These are phyloP conservation scores for Balaeniceps rex DNA, from an alignment of 2,113 vertebrate species.

Conservation along the genomic window DNA sequence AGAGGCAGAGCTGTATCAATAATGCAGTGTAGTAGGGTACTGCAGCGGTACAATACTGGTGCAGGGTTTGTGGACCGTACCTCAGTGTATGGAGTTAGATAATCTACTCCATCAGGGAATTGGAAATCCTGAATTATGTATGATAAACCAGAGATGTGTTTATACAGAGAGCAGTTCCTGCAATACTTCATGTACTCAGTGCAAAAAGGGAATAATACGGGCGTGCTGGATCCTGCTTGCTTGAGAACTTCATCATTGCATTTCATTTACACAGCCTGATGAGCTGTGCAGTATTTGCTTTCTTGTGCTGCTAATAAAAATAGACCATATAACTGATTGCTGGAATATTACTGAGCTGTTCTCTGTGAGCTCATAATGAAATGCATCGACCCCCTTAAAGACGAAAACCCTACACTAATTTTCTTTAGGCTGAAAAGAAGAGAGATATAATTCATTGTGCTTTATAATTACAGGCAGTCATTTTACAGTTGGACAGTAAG, in stretches of 20 bases:
- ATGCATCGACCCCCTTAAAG: background rate
- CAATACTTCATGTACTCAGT: background rate
- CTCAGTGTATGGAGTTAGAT: slow-evolving; percentile 6
- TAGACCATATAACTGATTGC: background rate
- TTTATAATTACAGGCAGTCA: slow-evolving; percentile 16
- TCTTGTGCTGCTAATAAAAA: slow-evolving; percentile 35
- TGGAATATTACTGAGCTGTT: background rate
- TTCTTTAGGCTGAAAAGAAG: slow-evolving; percentile 14
- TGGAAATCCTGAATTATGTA: slow-evolving; percentile 52
- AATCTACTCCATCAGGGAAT: background rate
- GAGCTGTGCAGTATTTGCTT: slow-evolving; percentile 7
- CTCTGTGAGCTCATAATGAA: background rate
- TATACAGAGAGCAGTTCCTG: slow-evolving; percentile 20
- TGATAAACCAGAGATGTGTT: slow-evolving; percentile 26
- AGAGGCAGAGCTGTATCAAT: background rate
- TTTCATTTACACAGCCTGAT: slow-evolving; percentile 35
- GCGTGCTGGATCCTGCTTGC: background rate
- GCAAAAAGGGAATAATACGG: background rate
- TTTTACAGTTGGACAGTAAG: background rate
- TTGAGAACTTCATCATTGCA: slow-evolving; percentile 10
- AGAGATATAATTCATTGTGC: background rate
- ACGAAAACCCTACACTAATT: background rate
- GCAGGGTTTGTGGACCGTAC: background rate
- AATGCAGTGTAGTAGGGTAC: background rate
- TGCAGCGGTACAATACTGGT: background rate